Base-by-base conservation (phyloP, 2,113 vertebrate species). In the Eulacestoma nigropectus region DNA sequence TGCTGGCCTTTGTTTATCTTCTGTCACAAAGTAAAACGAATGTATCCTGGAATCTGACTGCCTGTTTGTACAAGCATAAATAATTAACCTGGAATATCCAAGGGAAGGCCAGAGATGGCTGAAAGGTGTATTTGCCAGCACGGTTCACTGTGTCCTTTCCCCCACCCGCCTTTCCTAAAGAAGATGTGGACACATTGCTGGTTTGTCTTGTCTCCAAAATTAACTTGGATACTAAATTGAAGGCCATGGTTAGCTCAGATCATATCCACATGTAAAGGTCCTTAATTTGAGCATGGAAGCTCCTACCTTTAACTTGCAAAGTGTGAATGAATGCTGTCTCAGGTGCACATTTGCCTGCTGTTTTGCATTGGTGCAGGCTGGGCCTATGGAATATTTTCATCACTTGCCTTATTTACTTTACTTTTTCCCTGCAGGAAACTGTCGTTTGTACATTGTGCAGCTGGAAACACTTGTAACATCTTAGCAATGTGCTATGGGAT, bases 41-140 rank as follows among this genome's bases (percentile, higher is more conserved):
- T 92, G 65, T 63, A 93, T 97, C 94, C 91, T 80, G 94, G 95
- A 97, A 95, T 96, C 90, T 73, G 47, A 74, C 87, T 69, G 96
- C 93, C 50, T 95, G 90, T 96, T 96, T 94, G 86, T 44, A 65
- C 90, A 93, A 82, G 90, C 76, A 76, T 57, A 76, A 92, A 95
- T 94, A 57, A 97, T 89, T 97, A 95, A 96, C 89, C 67, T 42
- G 90, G 62, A 35, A 4, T 92, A 93, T 67, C 85, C 59, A 46
- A 49, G 83, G 85, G 73, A 63, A 79, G 72, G 89, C 77, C 56
- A 63, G 64, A 60, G 79, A 68, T 87, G 95, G 74, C 88, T 59
- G 75, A 52, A 52, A 55, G 33, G 42, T 29, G 10, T 13, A 6
- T 75, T 87, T 95, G 69, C 89, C n/a, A 59, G 44, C 74, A 4